A percentile compares a stretch with the other conserved stretches of the same genome.
Conservation (phyloP, 1,140 invertebrate species). For the Nasonia vitripennis region DNA sequence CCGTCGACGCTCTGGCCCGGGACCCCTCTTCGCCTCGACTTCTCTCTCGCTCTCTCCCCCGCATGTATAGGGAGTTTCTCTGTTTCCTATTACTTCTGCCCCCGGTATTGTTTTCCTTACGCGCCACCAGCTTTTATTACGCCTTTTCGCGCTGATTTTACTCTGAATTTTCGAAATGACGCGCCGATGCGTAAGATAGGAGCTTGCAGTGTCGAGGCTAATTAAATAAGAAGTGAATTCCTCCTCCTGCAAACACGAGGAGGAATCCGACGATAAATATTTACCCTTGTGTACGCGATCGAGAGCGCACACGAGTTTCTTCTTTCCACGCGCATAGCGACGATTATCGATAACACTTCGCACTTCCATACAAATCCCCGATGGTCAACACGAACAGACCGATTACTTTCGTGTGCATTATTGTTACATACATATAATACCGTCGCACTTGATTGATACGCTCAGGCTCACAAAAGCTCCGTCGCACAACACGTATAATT, state of each 20-base stretch:
- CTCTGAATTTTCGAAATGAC: neutral
- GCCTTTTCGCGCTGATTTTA: neutral
- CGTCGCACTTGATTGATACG: too few relatives aligned
- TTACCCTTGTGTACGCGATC: too few relatives aligned
- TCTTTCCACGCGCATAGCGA: too few relatives aligned
- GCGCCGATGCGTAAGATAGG: too few relatives aligned
- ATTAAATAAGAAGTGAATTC: too few relatives aligned
- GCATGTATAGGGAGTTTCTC: neutral
- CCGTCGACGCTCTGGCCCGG: conserved; percentile 46
- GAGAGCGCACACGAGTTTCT: too few relatives aligned
- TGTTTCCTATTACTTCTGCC: conserved; percentile 17
- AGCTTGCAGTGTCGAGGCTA: too few relatives aligned
- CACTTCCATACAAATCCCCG: neutral
- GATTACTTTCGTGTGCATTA: neutral
- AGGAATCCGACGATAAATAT: neutral
- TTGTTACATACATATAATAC: too few relatives aligned
- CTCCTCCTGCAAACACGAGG: neutral
- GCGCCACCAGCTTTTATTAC: conserved; percentile 30
- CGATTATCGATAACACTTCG: too few relatives aligned
- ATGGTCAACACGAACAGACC: neutral
- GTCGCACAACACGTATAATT: too few relatives aligned
- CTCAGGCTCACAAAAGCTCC: too few relatives aligned
- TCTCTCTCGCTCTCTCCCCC: conserved; percentile 4
- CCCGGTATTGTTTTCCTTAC: conserved; percentile 11
- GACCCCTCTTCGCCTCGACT: conserved; percentile 49